These are phyloP conservation scores for Drosophila algonquin DNA, from an alignment of 2,888 invertebrate genomes.

Conservation along the genomic window DNA sequence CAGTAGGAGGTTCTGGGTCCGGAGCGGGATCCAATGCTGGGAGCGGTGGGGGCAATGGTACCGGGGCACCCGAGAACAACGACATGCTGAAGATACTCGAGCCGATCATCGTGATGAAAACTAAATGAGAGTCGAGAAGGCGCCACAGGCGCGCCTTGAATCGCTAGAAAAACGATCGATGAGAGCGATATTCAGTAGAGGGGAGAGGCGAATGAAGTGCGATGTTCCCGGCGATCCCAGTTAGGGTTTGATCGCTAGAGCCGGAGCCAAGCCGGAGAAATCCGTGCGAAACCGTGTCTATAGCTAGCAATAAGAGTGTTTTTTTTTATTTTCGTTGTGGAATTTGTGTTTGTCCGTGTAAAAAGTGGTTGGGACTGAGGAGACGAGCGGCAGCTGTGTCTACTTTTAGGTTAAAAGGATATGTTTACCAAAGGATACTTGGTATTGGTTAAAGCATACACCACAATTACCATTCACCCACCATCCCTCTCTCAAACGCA, in stretches of 20 bases:
- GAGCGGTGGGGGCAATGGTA: slow-evolving; percentile 34
- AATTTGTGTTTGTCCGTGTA: slow-evolving; percentile 18
- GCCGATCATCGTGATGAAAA: slow-evolving; percentile 84
- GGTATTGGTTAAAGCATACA: too few relatives aligned
- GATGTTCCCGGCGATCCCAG: background rate
- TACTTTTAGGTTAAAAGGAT: too few relatives aligned
- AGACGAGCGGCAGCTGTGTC: too few relatives aligned
- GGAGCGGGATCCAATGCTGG: slow-evolving; percentile 35
- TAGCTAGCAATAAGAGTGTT: slow-evolving; percentile 37
- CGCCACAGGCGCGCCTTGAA: slow-evolving; percentile 50
- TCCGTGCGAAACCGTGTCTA: slow-evolving; percentile 20
- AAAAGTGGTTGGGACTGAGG: slow-evolving; percentile 14
- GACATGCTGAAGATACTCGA: slow-evolving; percentile 84
- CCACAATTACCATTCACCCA: too few relatives aligned
- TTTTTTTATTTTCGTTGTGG: slow-evolving; percentile 17
- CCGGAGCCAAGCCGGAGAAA: background rate
- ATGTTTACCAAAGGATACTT: too few relatives aligned
- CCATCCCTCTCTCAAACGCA: too few relatives aligned
- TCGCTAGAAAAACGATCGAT: slow-evolving; percentile 27
- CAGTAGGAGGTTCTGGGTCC: slow-evolving; percentile 19
- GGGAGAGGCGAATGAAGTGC: background rate
- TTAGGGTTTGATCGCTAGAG: background rate
- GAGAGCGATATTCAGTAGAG: background rate
- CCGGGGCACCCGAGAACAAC: slow-evolving; percentile 79
- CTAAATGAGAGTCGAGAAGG: slow-evolving; percentile 80